Percentiles rank a stretch among this genome's conserved stretches.
Evolutionary conservation across 2,888 invertebrate species (phyloP).

Genomic region (Gibbula magus): DNA sequence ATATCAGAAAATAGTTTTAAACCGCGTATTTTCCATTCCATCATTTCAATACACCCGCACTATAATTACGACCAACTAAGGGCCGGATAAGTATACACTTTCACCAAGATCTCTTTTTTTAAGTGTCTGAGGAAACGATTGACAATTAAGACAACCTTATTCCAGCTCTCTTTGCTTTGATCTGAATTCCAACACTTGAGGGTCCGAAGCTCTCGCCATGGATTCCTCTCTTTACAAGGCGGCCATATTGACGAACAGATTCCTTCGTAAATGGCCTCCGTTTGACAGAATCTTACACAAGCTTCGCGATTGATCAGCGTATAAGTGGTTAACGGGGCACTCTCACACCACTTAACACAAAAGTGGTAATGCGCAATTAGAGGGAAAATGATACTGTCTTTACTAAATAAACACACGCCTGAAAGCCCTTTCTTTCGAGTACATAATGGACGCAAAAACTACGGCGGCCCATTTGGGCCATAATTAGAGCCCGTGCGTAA

Average conservation of each 20-base stretch:
- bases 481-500: no score
- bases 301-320: neutral
- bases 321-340: slow-evolving; percentile 1
- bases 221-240: neutral
- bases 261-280: neutral
- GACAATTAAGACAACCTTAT: neutral
- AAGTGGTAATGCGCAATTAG: slow-evolving; percentile 13
- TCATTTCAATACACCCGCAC: no score
- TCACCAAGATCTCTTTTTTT: no score
- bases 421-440: slow-evolving; percentile 2
- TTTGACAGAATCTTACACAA: neutral
- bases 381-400: slow-evolving; percentile 15
- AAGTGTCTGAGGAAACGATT: neutral
- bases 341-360: slow-evolving; percentile 8
- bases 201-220: no score
- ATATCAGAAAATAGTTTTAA: no score
- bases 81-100: no score
- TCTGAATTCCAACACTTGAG: no score
- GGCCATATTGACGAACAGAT: neutral
- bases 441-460: slow-evolving; percentile 8
- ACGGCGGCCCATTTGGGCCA: neutral
- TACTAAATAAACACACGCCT: slow-evolving; percentile 9
- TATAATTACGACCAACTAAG: no score
- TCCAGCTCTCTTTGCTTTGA: no score
- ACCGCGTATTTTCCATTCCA: no score